phyloP scores from a whole-genome alignment of 2,113 vertebrate species.

The Onychostoma macrolepis region DNA sequence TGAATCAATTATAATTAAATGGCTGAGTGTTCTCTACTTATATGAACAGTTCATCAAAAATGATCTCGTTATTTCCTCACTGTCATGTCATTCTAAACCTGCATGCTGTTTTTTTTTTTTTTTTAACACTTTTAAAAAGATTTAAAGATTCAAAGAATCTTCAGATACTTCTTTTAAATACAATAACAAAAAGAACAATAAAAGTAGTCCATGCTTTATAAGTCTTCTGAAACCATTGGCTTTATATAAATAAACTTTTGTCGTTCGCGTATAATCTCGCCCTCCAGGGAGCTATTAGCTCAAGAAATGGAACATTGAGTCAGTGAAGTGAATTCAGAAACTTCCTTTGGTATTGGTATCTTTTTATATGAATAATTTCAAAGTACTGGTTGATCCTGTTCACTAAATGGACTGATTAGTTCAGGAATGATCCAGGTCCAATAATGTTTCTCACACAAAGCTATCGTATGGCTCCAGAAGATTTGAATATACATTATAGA shows the following conservation, averaged over 20 bases:
- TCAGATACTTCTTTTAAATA: neutral
- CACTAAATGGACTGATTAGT: neutral
- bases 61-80: neutral
- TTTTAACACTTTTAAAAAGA: too few species aligned
- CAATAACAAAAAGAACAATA: neutral
- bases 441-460: neutral
- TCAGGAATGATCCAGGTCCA: neutral
- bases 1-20: neutral
- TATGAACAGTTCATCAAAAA: neutral
- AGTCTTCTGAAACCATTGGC: neutral
- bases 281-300: neutral
- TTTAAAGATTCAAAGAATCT: neutral
- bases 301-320: neutral
- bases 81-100: neutral
- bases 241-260: neutral
- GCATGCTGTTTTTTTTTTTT: neutral
- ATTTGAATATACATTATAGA: neutral
- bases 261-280: neutral
- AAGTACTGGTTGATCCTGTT: neutral
- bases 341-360: neutral
- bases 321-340: neutral
- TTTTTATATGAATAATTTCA: neutral
- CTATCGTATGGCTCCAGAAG: neutral
- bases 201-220: neutral
- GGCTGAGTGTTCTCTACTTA: neutral